phyloP scores from a whole-genome alignment of 2,113 vertebrate species.

The Morone saxatilis region DNA sequence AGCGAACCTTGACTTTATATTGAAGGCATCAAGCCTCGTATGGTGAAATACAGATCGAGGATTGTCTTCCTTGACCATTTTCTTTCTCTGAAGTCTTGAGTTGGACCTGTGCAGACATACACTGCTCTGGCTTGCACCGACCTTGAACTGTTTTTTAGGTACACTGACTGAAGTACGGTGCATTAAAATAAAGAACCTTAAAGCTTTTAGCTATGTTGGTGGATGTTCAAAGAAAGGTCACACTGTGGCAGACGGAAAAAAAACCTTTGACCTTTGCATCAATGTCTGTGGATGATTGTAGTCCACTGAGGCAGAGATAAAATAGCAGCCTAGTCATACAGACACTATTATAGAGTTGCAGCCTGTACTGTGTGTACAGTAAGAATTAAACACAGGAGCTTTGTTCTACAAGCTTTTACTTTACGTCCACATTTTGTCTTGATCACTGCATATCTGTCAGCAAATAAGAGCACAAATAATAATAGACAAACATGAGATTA shows the following conservation, averaged over 20 bases:
- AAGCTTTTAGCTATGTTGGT: constrained; percentile 43
- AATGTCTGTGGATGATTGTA: constrained; percentile 45
- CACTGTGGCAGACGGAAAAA: constrained; percentile 8
- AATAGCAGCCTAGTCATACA: constrained; percentile 1
- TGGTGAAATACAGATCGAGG: neutral
- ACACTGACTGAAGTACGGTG: constrained; percentile 20
- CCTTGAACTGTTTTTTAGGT: neutral
- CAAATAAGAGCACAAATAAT: neutral
- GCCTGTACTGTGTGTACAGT: neutral
- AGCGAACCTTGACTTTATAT: neutral
- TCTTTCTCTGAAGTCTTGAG: constrained; percentile 1
- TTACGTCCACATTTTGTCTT: neutral
- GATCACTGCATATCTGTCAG: neutral
- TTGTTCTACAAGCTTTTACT: neutral
- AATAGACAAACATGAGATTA: neutral
- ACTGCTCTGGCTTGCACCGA: neutral
- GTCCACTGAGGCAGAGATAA: constrained; percentile 25
- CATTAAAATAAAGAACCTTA: constrained; percentile 30
- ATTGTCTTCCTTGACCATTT: neutral
- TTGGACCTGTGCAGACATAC: neutral
- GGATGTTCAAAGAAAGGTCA: constrained; percentile 80
- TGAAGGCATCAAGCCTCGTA: too few species aligned
- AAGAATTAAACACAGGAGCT: neutral
- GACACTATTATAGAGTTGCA: neutral
- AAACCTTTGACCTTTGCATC: constrained; percentile 67